These are phyloP conservation scores for Habroteleia sp. DNA, from an alignment of 2,888 invertebrate species.

Conservation along the genomic window DNA sequence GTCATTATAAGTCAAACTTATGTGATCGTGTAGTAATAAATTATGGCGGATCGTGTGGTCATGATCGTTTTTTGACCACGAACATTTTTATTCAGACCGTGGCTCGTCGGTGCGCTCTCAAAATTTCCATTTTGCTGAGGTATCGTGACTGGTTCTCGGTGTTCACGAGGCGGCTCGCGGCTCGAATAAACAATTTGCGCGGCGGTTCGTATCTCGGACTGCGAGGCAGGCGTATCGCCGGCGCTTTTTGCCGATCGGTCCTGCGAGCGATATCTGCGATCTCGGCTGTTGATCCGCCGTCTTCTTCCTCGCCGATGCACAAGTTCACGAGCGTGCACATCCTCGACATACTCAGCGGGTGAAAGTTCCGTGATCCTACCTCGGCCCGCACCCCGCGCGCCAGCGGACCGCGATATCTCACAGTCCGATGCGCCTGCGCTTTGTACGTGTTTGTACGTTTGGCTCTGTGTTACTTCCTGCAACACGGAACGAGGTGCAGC, in stretches of 20 bases:
- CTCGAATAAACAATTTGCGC: conserved; percentile 47
- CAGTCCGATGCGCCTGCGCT: conserved; percentile 1
- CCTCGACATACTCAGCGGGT: conserved; percentile 72
- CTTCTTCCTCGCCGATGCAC: conserved; percentile 60
- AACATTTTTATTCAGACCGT: too few species aligned
- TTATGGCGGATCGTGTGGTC: too few species aligned
- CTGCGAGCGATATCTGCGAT: conserved; percentile 32
- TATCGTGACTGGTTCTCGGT: conserved; percentile 21
- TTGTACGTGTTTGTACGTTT: conserved; percentile 44
- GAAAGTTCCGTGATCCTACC: conserved; percentile 63
- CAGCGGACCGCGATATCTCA: conserved; percentile 12
- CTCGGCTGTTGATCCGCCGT: conserved; percentile 18
- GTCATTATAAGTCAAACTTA: too few species aligned
- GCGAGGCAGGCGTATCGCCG: conserved; percentile 8
- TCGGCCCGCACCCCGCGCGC: conserved; percentile 1
- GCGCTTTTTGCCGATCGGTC: conserved; percentile 28
- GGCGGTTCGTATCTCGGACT: conserved; percentile 6
- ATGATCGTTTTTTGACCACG: too few species aligned
- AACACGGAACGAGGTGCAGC: conserved; percentile 3
- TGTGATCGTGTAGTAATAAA: too few species aligned
- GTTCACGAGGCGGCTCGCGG: conserved; percentile 25
- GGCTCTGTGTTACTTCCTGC: conserved; percentile 37
- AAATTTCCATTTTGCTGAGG: conserved; percentile 35
- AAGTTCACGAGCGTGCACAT: conserved; percentile 77
- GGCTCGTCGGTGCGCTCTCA: too few species aligned